Conservation (phyloP, 2,888 invertebrate genomes). For the Philhelius pedissequus region DNA sequence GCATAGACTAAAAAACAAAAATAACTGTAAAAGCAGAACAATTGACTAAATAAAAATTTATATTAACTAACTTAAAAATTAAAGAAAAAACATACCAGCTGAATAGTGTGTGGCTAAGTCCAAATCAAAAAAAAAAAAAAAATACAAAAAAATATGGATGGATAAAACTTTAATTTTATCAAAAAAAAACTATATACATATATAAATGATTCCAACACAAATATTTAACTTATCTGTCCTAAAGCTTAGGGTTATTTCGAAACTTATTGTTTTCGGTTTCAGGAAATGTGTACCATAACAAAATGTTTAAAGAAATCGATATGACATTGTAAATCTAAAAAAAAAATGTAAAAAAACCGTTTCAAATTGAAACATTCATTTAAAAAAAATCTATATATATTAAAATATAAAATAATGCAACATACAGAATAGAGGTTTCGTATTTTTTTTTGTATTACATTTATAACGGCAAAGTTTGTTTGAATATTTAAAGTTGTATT, state of each 20-base stretch:
- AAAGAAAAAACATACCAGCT: background rate
- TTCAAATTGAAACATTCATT: conserved; percentile 63
- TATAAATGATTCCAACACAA: conserved; percentile 12
- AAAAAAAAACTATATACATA: no score
- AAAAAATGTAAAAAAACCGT: conserved; percentile 25
- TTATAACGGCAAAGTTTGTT: background rate
- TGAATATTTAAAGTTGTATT: background rate
- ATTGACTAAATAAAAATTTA: background rate
- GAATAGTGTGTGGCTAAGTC: background rate
- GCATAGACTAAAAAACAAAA: conserved; percentile 11
- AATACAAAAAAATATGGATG: background rate
- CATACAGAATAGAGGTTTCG: background rate
- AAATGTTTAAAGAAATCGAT: background rate
- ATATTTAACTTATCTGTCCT: conserved; percentile 25
- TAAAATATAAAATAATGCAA: background rate
- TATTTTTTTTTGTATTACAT: background rate
- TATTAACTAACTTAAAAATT: background rate
- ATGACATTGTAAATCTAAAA: conserved; percentile 4
- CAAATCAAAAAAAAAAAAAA: no score
- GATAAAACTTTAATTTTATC: background rate
- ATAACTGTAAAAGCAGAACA: conserved; percentile 14
- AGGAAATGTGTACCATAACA: conserved; percentile 11
- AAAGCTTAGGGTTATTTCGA: conserved; percentile 29
- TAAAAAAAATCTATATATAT: background rate
- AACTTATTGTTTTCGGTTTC: conserved; percentile 54